Conservation (phyloP, 1,140 invertebrate species). For the Dreissena rostriformis region DNA sequence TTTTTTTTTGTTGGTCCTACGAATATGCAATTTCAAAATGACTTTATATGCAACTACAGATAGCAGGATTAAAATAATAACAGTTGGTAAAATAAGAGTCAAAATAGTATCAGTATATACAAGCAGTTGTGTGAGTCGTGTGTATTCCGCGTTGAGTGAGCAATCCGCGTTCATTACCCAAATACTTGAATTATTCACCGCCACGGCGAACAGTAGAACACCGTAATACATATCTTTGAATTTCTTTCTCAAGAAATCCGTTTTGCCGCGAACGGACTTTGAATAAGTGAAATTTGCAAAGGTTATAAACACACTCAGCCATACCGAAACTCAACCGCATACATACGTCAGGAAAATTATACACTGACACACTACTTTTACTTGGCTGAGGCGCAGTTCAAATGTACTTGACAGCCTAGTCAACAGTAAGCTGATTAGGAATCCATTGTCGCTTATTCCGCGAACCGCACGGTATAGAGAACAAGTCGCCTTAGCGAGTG, state of each 20-base stretch:
- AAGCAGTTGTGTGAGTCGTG: conserved; percentile 14
- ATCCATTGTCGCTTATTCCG: conserved; percentile 38
- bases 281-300: conserved; percentile 35
- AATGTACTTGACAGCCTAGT: conserved; percentile 35
- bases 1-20: conserved; percentile 1
- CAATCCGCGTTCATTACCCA: conserved; percentile 40
- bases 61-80: conserved; percentile 35
- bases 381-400: conserved; percentile 23
- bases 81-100: conserved; percentile 26
- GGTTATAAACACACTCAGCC: conserved; percentile 44
- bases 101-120: conserved; percentile 38
- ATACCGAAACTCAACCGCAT: conserved; percentile 39
- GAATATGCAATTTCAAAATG: conserved; percentile 1
- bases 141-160: conserved; percentile 15
- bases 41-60: conserved; percentile 33
- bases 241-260: conserved; percentile 8
- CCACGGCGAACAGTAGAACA: conserved; percentile 6
- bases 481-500: conserved; percentile 17
- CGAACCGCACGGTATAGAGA: conserved; percentile 30
- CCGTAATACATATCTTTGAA: neutral
- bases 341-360: conserved; percentile 39
- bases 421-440: conserved; percentile 25
- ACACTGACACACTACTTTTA: conserved; percentile 36
- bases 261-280: conserved; percentile 11
- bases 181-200: conserved; percentile 8